These are phyloP conservation scores for Anabas testudineus DNA, from an alignment of 2,797 vertebrate genomes.

Conservation along the genomic window DNA sequence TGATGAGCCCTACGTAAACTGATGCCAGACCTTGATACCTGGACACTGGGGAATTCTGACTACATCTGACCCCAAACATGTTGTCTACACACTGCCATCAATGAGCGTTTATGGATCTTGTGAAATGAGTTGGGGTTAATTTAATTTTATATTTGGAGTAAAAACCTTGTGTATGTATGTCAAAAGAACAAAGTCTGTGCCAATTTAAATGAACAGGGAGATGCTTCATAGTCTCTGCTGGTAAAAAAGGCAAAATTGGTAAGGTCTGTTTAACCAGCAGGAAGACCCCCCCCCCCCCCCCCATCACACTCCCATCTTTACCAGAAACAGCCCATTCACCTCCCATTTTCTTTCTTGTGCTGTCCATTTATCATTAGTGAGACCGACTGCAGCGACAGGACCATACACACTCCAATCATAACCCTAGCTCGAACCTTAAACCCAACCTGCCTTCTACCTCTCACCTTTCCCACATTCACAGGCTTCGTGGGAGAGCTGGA, in stretches of 20 bases:
- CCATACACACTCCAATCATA: constrained; percentile 31
- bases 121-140: background rate
- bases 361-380: constrained; percentile 80
- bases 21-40: constrained; percentile 74
- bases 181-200: constrained; percentile 6
- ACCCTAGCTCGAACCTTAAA: constrained; percentile 52
- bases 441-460: constrained; percentile 71
- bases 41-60: constrained; percentile 58
- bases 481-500: constrained; percentile 59
- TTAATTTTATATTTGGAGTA: background rate
- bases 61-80: constrained; percentile 39
- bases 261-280: constrained; percentile 54
- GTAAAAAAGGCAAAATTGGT: constrained; percentile 42
- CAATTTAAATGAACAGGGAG: background rate
- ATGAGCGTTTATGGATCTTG: background rate
- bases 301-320: too few species aligned
- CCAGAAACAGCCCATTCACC: constrained; percentile 28
- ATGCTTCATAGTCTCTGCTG: background rate
- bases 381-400: constrained; percentile 46
- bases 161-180: background rate
- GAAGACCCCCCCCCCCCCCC: constrained; percentile 55
- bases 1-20: constrained; percentile 54
- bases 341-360: constrained; percentile 71
- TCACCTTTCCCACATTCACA: constrained; percentile 83
- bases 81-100: background rate